Evolutionary conservation across 2,888 invertebrate genomes (phyloP), one percentile per base, ranked within the genome.

Genomic region (Apamea monoglypha): DNA sequence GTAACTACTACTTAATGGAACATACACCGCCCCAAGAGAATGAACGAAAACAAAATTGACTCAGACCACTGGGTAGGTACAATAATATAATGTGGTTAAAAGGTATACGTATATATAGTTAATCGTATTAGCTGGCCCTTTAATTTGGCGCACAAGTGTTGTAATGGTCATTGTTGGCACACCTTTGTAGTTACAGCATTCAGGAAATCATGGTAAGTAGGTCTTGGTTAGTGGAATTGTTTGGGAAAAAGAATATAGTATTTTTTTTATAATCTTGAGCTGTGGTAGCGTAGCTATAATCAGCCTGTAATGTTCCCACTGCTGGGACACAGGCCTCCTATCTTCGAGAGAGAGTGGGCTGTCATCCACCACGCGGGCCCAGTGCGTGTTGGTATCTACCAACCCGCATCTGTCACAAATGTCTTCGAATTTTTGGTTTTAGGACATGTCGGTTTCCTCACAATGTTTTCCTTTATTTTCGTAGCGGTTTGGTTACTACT

Each of bases 61-160:
- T 29, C n/a, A 21, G 47, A 53, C 47, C 63, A 47, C 50, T 12
- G n/a, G 3, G 44, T 14, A 59, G 21, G 21, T 83, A 67, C 47
- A 59, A 47, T 78, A 70, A 83, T 61, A 74, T 83, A 84, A 80
- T 69, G 71, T 84, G 66, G 72, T 74, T 84, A 87, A 84, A 87
- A 74, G 85, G 67, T 61, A 40, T 63, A n/a, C 36, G 47, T 47
- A 5, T 74, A 36, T 82, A 74, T 25, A 73, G n/a, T 12, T 83
- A 81, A 83, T 78, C 70, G 59, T 70, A 81, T 84, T 89, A 81
- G 40, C n/a, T 25, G 36, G 50, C 44, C 50, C 70, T 67, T 79
- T 79, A 79, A 73, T 80, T 47, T 67, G 74, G 40, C 53, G 16
- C 74, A 32, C 67, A 29, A 81, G 82, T 86, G 67, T 63, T 56